Conservation (phyloP, 2,888 invertebrate genomes). For the Congeria kusceri region DNA sequence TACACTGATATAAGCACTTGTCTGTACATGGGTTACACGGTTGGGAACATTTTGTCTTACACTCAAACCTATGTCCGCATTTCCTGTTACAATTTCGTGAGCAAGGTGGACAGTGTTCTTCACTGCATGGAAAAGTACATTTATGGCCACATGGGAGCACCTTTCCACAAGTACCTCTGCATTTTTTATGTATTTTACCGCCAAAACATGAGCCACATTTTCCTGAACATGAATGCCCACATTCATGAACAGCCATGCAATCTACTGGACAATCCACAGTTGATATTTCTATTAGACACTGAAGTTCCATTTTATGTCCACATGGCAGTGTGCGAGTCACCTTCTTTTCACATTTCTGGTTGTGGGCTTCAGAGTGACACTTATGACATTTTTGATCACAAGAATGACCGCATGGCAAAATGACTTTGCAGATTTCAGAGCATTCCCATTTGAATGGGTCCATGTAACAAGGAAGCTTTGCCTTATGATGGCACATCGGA, state of each 20-base stretch:
- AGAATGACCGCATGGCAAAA: conserved; percentile 86
- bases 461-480: conserved; percentile 71
- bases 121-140: conserved; percentile 82
- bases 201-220: conserved; percentile 83
- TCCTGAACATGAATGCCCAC: conserved; percentile 77
- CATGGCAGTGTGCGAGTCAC: conserved; percentile 38
- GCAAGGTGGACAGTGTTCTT: conserved; percentile 84
- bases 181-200: conserved; percentile 88
- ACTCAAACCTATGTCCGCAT: conserved; percentile 78
- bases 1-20: conserved; percentile 79
- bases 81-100: conserved; percentile 79
- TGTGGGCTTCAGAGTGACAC: conserved; percentile 69
- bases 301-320: conserved; percentile 78
- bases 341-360: conserved; percentile 37
- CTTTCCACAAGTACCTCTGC: conserved; percentile 87
- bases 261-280: conserved; percentile 82
- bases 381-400: conserved; percentile 76
- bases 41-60: conserved; percentile 75
- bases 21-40: conserved; percentile 80
- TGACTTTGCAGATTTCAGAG: conserved; percentile 64
- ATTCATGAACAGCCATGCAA: conserved; percentile 67
- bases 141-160: conserved; percentile 86
- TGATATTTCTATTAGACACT: conserved; percentile 85
- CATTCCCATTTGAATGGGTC: conserved; percentile 70
- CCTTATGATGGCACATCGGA: conserved; percentile 77